phyloP scores from a whole-genome alignment of 2,113 vertebrate species.

The Eurypyga helias region DNA sequence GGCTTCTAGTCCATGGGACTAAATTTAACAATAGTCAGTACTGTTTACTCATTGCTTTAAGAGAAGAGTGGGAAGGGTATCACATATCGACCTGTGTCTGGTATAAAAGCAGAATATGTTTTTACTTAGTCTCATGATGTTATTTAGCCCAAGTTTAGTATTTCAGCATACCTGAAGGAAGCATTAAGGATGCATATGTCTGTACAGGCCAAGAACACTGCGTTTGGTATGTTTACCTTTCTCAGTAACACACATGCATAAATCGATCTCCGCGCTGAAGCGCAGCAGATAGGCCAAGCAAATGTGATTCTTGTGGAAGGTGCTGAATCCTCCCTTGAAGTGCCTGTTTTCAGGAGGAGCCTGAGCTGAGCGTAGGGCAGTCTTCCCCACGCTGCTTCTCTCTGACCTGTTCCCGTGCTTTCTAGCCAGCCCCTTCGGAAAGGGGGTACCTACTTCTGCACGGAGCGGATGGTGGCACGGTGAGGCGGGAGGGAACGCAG shows the following conservation, averaged over 20 bases:
- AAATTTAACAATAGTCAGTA: not conserved
- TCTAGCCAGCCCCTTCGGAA: not conserved
- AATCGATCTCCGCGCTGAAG: not conserved
- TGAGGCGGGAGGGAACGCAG: not conserved
- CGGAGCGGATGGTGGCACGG: not conserved
- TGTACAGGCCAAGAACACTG: not conserved
- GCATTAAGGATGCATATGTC: not conserved
- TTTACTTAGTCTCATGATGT: not conserved
- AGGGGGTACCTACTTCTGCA: rapidly evolving
- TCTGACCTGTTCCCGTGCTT: not conserved
- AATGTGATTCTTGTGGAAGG: not conserved
- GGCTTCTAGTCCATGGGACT: not conserved
- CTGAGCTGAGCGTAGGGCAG: not conserved
- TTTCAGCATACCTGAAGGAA: not conserved
- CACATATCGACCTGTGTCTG: not conserved
- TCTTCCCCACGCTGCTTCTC: not conserved
- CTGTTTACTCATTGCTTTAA: not conserved
- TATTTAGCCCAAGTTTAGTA: not conserved
- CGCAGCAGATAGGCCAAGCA: not conserved
- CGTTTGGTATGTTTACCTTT: not conserved
- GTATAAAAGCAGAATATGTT: not conserved
- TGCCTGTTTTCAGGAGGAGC: not conserved
- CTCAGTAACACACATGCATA: not conserved
- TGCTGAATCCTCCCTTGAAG: not conserved
- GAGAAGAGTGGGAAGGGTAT: not conserved